These are phyloP conservation scores for Melanerpes formicivorus DNA, from an alignment of 2,113 vertebrate genomes.

Conservation along the genomic window DNA sequence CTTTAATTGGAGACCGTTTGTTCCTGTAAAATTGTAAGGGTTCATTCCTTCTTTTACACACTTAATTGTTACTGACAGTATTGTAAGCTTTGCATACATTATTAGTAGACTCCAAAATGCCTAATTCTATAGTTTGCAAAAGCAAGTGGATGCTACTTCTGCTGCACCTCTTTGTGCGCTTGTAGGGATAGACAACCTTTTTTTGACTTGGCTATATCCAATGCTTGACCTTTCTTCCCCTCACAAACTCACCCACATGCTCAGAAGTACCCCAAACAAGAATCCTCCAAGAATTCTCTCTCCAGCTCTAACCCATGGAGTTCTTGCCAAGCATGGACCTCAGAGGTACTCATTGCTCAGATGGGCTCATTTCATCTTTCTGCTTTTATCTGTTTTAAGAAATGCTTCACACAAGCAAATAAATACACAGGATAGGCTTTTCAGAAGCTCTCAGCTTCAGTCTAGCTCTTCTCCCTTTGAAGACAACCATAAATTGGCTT, in stretches of 20 bases:
- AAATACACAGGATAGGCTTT: not conserved
- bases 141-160: not conserved
- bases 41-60: not conserved
- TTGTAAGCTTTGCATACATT: not conserved
- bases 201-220: not conserved
- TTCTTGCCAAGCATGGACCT: not conserved
- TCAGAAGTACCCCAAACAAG: not conserved
- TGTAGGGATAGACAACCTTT: not conserved
- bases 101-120: not conserved
- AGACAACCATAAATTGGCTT: not conserved
- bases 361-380: not conserved
- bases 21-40: not conserved
- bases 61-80: not conserved
- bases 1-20: not conserved
- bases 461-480: not conserved
- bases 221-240: not conserved
- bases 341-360: not conserved
- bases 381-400: not conserved
- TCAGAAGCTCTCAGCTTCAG: not conserved
- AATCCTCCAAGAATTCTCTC: not conserved
- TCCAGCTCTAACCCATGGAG: not conserved
- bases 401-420: not conserved
- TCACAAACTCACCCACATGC: fast-evolving
- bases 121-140: not conserved
- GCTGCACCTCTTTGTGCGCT: not conserved